Percentiles rank a stretch among this genome's conserved stretches.
These are phyloP conservation scores for Drosophila pseudoananassae DNA, from an alignment of 1,140 invertebrate species.

Conservation along the genomic window DNA sequence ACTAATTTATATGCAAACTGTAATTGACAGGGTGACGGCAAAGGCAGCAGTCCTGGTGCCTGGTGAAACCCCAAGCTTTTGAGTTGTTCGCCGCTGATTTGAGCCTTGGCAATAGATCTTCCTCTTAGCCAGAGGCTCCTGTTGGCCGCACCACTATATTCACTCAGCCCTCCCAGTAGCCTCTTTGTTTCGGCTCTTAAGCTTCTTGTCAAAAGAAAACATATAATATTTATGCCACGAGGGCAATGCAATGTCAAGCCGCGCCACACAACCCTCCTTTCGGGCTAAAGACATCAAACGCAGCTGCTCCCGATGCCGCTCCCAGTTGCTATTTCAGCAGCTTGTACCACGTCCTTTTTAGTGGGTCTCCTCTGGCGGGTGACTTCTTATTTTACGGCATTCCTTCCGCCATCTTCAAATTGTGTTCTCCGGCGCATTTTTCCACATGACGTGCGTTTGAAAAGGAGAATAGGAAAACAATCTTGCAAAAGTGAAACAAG, in stretches of 20 bases:
- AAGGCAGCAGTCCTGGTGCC: not conserved
- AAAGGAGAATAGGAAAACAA: conserved; percentile 14
- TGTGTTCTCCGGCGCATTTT: conserved; percentile 38
- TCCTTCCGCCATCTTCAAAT: conserved; percentile 41
- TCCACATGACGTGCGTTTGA: conserved; percentile 31
- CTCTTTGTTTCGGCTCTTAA: not conserved
- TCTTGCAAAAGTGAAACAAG: conserved; percentile 4
- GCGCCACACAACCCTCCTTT: conserved; percentile 1
- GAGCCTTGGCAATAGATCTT: not conserved
- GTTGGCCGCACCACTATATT: not conserved
- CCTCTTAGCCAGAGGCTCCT: not conserved
- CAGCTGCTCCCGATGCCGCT: conserved; percentile 43
- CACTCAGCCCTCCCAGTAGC: not conserved
- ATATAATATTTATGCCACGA: conserved; percentile 18
- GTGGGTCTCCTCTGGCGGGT: conserved; percentile 9
- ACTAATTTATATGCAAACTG: conserved; percentile 67
- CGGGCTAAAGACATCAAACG: conserved; percentile 55
- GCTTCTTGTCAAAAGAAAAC: not conserved
- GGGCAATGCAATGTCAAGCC: conserved; percentile 45
- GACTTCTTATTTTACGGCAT: conserved; percentile 20
- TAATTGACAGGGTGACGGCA: conserved; percentile 35
- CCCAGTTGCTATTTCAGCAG: conserved; percentile 17
- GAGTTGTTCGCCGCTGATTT: not conserved
- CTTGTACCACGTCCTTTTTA: conserved; percentile 5
- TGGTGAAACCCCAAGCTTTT: not conserved